phyloP scores from a whole-genome alignment of 2,888 invertebrate species.

The Erebia epiphron region DNA sequence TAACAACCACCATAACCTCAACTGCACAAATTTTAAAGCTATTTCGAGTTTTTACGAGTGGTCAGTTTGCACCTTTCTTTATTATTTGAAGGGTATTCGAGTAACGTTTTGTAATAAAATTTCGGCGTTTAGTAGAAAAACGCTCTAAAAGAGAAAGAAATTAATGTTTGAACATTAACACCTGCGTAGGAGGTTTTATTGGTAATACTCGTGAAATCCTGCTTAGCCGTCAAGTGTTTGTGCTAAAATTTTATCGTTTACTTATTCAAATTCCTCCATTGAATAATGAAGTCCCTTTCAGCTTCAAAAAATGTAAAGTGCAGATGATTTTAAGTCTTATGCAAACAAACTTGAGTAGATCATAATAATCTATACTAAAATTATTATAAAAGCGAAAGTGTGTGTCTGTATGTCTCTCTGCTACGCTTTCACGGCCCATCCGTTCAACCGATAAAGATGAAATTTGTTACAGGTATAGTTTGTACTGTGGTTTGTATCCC shows the following conservation, averaged over 20 bases:
- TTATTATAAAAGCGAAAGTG: too few species aligned
- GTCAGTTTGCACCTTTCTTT: conserved; percentile 48
- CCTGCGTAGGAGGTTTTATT: conserved; percentile 38
- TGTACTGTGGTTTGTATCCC: too few species aligned
- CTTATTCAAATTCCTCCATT: neutral
- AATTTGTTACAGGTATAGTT: too few species aligned
- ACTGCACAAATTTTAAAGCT: conserved; percentile 43
- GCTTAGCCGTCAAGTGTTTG: conserved; percentile 34
- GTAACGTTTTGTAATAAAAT: conserved; percentile 43
- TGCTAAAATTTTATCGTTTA: conserved; percentile 30
- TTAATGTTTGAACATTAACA: conserved; percentile 41
- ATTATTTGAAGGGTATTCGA: conserved; percentile 49
- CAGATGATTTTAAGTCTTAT: too few species aligned
- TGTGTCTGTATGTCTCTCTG: too few species aligned
- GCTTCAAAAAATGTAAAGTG: too few species aligned
- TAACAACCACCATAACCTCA: conserved; percentile 15
- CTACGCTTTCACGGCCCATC: too few species aligned
- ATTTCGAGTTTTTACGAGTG: conserved; percentile 48
- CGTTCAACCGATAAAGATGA: too few species aligned
- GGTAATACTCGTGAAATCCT: conserved; percentile 33
- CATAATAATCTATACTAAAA: too few species aligned
- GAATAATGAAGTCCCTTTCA: neutral
- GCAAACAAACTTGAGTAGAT: too few species aligned
- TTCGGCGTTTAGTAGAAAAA: conserved; percentile 40
- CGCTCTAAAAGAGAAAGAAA: conserved; percentile 37